Conservation (phyloP, 2,888 invertebrate genomes). For the Microctonus hyperodae region DNA sequence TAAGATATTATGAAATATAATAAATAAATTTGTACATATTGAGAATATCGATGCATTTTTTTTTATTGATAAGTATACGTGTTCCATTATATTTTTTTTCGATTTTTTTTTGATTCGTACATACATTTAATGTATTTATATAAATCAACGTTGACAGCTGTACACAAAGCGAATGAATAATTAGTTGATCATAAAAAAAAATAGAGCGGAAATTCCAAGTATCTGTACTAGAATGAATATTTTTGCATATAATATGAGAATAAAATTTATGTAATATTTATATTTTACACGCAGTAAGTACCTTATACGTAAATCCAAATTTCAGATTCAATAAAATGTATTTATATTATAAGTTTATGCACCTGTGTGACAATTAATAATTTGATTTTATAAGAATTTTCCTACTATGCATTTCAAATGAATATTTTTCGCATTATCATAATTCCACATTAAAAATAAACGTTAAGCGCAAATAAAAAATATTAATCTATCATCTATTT, state of each 20-base stretch:
- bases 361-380: not conserved
- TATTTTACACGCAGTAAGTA: constrained; percentile 28
- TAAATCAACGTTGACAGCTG: constrained; percentile 25
- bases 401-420: not conserved
- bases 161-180: constrained; percentile 19
- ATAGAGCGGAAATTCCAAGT: not conserved
- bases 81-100: not conserved
- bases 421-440: too few species aligned
- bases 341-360: not conserved
- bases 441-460: not conserved
- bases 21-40: not conserved
- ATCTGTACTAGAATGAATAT: not conserved
- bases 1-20: not conserved
- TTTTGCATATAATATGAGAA: not conserved
- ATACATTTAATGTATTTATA: constrained; percentile 19
- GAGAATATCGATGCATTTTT: not conserved
- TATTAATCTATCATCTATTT: not conserved
- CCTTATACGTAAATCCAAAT: not conserved
- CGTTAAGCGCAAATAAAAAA: constrained; percentile 2
- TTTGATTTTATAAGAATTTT: not conserved
- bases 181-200: constrained; percentile 5
- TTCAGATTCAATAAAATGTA: not conserved
- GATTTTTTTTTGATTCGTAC: not conserved
- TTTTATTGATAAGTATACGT: constrained; percentile 21
- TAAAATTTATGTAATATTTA: constrained; percentile 23